Evolutionary conservation across 2,113 vertebrate genomes (phyloP), one percentile per base, ranked within the genome.

Genomic region (Ceyx melanurus): DNA sequence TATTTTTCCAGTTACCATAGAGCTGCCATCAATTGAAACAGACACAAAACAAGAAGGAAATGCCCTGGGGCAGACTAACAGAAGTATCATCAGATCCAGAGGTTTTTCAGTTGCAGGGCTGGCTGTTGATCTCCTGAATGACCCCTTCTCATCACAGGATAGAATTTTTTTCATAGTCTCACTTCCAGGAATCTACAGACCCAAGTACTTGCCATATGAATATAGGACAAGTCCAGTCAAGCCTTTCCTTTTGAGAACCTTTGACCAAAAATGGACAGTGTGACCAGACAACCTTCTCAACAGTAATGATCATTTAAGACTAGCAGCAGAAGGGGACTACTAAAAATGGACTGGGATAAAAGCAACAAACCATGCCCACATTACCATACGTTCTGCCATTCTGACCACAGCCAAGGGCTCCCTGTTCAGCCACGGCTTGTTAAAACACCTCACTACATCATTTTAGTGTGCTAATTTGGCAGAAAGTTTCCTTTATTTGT

Each of bases 201-300:
- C 13, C 8, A 17, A 56, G 31, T 51, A 74, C 50, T 45, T 81
- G 68, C 35, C 19, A 13, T 5, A 20, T 0, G 13, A 28, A 35
- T 12, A 21, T 2, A 7, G 1, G 11, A 43, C 21, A 33, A 19
- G 45, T 42, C 37, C 45, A 61, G 43, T 14, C 0, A 0, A 62
- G 42, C 11, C 82, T 70, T 40, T 60, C 40, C 40, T 70, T 90
- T 11, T 16, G 48, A 73, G 56, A 33, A 31, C 5, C 50, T 68
- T 28, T 75, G 45, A 64, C 26, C 51, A 77, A 56, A 81, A 43
- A 60, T 0, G 1, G 70, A 19, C 13, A 37, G 28, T 4, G 2
- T 5, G n/a, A 42, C 16, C 14, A 21, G 58, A 26, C 19, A 65
- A 35, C 25, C 40, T 73, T 68, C 42, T 50, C 83, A 31, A 29